Conservation (phyloP, 2,797 vertebrate genomes). For the Acrossocheilus wenchowensis region DNA sequence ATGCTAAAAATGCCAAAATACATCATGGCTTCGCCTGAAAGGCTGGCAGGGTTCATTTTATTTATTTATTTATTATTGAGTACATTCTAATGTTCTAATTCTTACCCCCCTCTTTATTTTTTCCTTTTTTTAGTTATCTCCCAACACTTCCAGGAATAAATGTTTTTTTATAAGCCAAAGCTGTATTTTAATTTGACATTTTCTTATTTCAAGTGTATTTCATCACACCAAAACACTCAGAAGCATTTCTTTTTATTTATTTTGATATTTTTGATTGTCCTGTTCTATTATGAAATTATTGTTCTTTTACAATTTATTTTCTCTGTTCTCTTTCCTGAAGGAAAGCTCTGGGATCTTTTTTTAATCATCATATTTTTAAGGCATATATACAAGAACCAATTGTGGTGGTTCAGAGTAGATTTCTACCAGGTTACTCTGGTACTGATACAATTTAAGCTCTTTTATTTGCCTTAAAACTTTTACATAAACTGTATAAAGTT, state of each 20-base stretch:
- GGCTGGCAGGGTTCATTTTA: conserved; percentile 18
- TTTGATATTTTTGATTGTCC: conserved; percentile 69
- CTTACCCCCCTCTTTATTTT: conserved; percentile 38
- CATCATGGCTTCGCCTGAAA: neutral
- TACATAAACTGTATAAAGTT: conserved; percentile 43
- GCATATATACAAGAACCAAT: conserved; percentile 57
- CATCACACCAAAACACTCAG: neutral
- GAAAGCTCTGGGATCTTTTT: conserved; percentile 62
- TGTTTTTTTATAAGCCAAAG: conserved; percentile 61
- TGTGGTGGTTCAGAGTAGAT: conserved; percentile 59
- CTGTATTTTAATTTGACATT: conserved; percentile 64
- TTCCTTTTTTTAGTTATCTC: conserved; percentile 43
- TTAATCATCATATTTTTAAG: conserved; percentile 49
- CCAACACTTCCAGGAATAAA: conserved; percentile 61
- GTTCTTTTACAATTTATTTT: conserved; percentile 59
- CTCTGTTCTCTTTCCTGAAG: conserved; percentile 59
- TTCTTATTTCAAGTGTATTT: conserved; percentile 64
- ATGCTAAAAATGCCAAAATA: conserved; percentile 1
- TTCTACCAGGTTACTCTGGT: conserved; percentile 54
- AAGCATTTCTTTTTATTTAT: conserved; percentile 55
- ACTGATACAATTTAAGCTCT: conserved; percentile 57
- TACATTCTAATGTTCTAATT: conserved; percentile 48
- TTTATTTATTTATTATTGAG: conserved; percentile 42
- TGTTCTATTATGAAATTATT: conserved; percentile 57
- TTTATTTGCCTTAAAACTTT: conserved; percentile 72